Evolutionary conservation across 2,113 vertebrate genomes (phyloP), one percentile per base, ranked within the genome.

Genomic region (Leptodactylus fuscus): DNA sequence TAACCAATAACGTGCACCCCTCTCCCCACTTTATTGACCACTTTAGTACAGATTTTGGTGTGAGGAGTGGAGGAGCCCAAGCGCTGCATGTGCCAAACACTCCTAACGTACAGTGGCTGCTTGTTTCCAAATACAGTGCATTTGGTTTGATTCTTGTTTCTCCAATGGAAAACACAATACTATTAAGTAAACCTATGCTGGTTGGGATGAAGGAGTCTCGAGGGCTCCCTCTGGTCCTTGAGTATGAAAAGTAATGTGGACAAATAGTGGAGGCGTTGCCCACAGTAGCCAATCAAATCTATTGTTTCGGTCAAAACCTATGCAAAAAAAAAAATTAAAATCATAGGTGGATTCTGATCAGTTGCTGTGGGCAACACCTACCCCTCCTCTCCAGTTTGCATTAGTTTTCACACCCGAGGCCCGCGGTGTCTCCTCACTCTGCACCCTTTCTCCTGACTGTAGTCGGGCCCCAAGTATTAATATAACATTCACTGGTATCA

Each of bases 51-150:
- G 49, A 73, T 27, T 67, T 74, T 53, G 46, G 67, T 74, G 81
- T 58, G 69, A 71, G 46, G 81, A 71, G 81, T 81, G 62, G 81
- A 24, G 69, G 81, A 58, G 51, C n/a, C 81, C 53, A 79, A 49
- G 75, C 83, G 70, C 76, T 85, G 83, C 83, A 85, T 85, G 83
- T 77, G 83, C 83, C 75, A 32, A 38, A 85, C 83, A 79, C 75
- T 62, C 75, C 74, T 65, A 69, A 51, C 15, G 48, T 55, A 67
- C 20, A 69, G 22, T 58, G 76, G 62, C 75, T 85, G 83, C 83
- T 85, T 85, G 83, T 85, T 55, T 78, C 83, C 83, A 62, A 85
- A 85, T 85, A 85, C 83, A 85, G 83, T 85, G 83, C 83, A 85
- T 85, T 85, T 85, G 83, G 83, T 85, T 79, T 85, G 75, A 80